Percentiles rank a stretch among this genome's conserved stretches.
phyloP scores from a whole-genome alignment of 2,797 vertebrate species.

The Molossus molossus region DNA sequence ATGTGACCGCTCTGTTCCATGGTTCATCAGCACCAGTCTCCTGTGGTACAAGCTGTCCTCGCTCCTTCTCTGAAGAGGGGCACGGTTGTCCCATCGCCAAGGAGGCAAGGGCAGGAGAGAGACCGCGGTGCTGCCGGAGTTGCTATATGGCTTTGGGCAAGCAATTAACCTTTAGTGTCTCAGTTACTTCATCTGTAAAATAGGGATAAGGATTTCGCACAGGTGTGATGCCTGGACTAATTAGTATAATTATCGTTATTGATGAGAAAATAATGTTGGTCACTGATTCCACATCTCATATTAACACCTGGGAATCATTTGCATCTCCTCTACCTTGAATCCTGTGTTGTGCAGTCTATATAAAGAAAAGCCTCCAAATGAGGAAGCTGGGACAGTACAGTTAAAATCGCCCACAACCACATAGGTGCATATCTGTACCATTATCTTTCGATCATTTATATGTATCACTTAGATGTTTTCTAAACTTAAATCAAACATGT shows the following conservation, averaged over 20 bases:
- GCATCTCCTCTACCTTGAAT: slow-evolving; percentile 7
- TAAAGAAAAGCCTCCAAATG: neutral
- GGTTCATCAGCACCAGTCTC: slow-evolving; percentile 42
- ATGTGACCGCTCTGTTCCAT: neutral
- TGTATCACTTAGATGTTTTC: slow-evolving; percentile 35
- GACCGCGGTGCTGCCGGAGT: neutral
- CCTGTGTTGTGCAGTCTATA: slow-evolving; percentile 8
- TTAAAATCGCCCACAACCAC: neutral
- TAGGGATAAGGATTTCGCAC: slow-evolving; percentile 79
- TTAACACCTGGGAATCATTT: slow-evolving; percentile 48
- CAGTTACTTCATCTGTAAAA: slow-evolving; percentile 84
- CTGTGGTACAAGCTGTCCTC: slow-evolving; percentile 18
- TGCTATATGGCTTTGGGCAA: slow-evolving; percentile 70
- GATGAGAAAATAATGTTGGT: slow-evolving; percentile 78
- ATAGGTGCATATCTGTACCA: neutral
- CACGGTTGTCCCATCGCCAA: slow-evolving; percentile 40
- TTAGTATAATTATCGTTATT: slow-evolving; percentile 82
- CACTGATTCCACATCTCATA: slow-evolving; percentile 52
- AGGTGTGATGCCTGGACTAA: slow-evolving; percentile 79
- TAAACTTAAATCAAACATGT: slow-evolving; percentile 18
- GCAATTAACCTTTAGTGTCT: slow-evolving; percentile 83
- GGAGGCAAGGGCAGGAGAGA: slow-evolving; percentile 17
- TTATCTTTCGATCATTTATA: neutral
- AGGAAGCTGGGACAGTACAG: neutral
- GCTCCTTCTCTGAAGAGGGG: slow-evolving; percentile 55